These are phyloP conservation scores for Parazoanthus atlanticus DNA, from an alignment of 92 coral and sea anemone species.

Conservation along the genomic window DNA sequence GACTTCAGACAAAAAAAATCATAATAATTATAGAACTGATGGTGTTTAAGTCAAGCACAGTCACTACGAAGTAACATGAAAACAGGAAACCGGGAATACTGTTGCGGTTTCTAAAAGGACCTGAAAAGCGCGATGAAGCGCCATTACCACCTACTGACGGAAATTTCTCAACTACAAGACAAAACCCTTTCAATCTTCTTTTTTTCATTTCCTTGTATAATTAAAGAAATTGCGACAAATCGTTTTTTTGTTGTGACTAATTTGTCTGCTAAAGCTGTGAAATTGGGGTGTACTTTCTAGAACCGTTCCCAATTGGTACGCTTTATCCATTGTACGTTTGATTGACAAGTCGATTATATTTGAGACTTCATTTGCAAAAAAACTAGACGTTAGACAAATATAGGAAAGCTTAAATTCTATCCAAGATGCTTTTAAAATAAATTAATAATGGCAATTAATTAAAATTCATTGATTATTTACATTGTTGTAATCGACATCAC, in stretches of 20 bases:
- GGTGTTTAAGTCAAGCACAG: background rate
- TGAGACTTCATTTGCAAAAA: conserved; percentile 9
- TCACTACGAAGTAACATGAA: background rate
- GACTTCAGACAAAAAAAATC: too few species aligned
- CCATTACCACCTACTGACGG: background rate
- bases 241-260: background rate
- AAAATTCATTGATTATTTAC: background rate
- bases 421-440: background rate
- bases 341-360: background rate
- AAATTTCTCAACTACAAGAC: background rate
- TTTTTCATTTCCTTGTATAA: conserved; percentile 15
- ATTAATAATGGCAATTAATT: conserved; percentile 24
- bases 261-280: conserved; percentile 10
- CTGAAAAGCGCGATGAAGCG: background rate
- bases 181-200: conserved; percentile 3
- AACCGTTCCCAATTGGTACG: background rate
- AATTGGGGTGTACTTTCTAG: background rate
- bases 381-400: conserved; percentile 12
- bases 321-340: background rate
- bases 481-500: background rate
- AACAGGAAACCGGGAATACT: background rate
- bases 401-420: background rate
- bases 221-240: background rate
- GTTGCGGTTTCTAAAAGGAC: background rate
- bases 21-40: background rate